Evolutionary conservation across 2,888 invertebrate genomes (phyloP).

Genomic region (Mamestra brassicae): DNA sequence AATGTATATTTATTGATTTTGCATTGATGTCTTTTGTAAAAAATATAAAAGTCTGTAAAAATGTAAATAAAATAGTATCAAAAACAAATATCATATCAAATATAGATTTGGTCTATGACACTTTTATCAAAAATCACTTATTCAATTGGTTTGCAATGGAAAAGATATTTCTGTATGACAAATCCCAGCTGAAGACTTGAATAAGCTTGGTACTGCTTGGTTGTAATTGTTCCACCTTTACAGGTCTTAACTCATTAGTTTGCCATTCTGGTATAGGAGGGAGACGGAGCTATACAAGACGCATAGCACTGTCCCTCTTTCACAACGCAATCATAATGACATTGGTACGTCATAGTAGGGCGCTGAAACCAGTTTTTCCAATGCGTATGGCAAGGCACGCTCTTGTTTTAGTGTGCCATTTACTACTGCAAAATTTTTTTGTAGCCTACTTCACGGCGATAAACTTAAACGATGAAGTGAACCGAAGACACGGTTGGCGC

Average conservation of each 20-base stretch:
- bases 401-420: no score
- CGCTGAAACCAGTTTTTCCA: neutral
- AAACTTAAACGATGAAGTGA: no score
- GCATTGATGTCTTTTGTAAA: neutral
- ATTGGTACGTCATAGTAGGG: no score
- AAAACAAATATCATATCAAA: neutral
- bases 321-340: no score
- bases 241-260: neutral
- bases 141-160: neutral
- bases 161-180: neutral
- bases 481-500: no score
- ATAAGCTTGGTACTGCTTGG: no score
- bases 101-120: neutral
- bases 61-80: neutral
- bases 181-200: neutral
- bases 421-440: neutral
- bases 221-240: no score
- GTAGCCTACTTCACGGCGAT: no score
- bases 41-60: neutral
- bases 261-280: no score
- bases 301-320: no score
- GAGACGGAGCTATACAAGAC: no score
- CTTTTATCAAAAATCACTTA: neutral
- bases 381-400: neutral
- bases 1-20: conserved; percentile 5